Base-by-base conservation (phyloP, 1,140 invertebrate genomes). In the Drosophila pruinosa region DNA sequence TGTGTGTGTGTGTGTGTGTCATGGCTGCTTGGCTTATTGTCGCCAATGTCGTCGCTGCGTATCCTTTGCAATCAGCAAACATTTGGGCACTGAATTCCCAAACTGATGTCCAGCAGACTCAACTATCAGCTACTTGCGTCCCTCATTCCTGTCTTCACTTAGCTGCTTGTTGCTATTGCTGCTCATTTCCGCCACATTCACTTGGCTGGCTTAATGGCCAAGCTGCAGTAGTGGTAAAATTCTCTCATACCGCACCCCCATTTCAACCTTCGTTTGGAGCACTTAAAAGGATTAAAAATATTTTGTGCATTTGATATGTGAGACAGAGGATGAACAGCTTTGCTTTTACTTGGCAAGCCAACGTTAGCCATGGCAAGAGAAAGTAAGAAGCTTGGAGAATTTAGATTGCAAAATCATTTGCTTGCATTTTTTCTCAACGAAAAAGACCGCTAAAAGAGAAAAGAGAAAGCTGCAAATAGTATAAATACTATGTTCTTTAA, bases 211-310 rank as follows among this genome's bases (percentile, higher is more conserved):
- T 86, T 86, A 86, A 88, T 88, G 82, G 82, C 65, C 70, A 72
- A 50, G 54, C 43, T 69, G 78, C 62, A 64, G 39, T 14, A 15
- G 59, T 26, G 52, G 48, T 38, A 48, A 45, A 38, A 22, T 6
- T 48, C 57, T 1, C 54, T n/a, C 50, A 12, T 3, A 3, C 1
- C n/a, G 19, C 26, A 0, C 31, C 24, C 6, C 26, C 3, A 5
- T 22, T 10, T 4, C 6, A 28, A 6, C 22, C 24, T 36, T 52
- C 38, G 54, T 50, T 61, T 70, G 39, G 48, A 76, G 67, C 83
- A 88, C 82, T 88, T 88, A 89, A 88, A 89, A 72, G 82, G 82
- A 88, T 88, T 88, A 89, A 88, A 88, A 88, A 88, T 88, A 88
- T 88, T 88, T 88, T 76, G 71, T 89, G 81, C 83, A 89, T 88